Base-by-base conservation (phyloP, 2,888 invertebrate species). In the Macrosiphum euphorbiae region DNA sequence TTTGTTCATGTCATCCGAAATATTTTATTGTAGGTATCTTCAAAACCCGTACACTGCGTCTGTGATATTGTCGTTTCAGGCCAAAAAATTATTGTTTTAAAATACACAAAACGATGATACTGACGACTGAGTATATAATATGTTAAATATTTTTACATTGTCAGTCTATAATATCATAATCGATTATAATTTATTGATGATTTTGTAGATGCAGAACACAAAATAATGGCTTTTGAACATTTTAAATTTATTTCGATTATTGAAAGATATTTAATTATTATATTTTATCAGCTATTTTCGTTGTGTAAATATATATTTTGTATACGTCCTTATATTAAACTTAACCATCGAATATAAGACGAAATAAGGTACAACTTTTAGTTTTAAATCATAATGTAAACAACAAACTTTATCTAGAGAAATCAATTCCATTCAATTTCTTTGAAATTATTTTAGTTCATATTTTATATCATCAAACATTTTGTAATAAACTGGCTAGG, bases 391-490 rank as follows among this genome's bases (percentile, higher is more conserved):
- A 41, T 78, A 35, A 78, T 78, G 35, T 35, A 78, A 78, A 35
- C 78, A 78, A 41, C 35, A 35, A 78, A 78, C 78, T 78, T 78
- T 78, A 35, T 78, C n/a, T 16, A 67, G n/a, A 35, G 67, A 67
- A 67, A 67, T 67, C 35, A 41, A 78, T 78, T 78, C 2, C 20
- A 78, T 78, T 8, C 20, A 35, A 78, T 78, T 78, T 78, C 78
- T 35, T 78, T 35, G 78, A 78, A 78, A 78, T 78, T 78, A 78
- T 78, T 78, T 78, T 78, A 8, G 78, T 78, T 78, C 20, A 78
- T 78, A 78, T 78, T 78, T 78, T 78, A 78, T 78, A 78, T 35
- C 20, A 78, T 78, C 35, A 78, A 78, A 78, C 35, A 78, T 78
- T 78, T 35, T 78, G 78, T 78, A 41, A 35, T 78, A 35, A 78